phyloP scores from a whole-genome alignment of 2,113 vertebrate genomes.

The Chaetorhynchus papuensis region DNA sequence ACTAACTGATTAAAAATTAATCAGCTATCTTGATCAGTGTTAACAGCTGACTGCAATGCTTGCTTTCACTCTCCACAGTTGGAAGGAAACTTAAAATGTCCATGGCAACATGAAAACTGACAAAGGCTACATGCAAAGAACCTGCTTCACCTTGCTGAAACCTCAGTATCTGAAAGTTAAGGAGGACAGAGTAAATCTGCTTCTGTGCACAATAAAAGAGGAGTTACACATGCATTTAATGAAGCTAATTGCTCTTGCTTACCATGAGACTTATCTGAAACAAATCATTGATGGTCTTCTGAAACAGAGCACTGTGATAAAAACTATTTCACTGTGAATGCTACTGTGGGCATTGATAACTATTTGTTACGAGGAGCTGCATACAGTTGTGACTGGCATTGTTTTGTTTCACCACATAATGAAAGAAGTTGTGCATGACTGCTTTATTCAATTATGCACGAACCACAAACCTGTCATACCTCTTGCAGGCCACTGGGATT shows the following conservation, averaged over 20 bases:
- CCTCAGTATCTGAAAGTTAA: background rate
- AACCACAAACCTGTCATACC: slow-evolving; percentile 15
- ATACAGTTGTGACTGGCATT: background rate
- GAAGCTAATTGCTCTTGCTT: background rate
- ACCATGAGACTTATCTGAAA: background rate
- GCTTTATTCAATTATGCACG: slow-evolving; percentile 33
- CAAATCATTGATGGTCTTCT: background rate
- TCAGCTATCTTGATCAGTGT: background rate
- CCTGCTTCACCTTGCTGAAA: background rate
- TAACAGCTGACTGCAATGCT: background rate
- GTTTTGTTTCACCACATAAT: slow-evolving; percentile 4
- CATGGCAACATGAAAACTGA: background rate
- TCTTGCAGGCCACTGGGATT: slow-evolving; percentile 8
- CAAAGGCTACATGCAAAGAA: background rate
- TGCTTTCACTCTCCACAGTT: background rate
- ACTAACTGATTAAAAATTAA: slow-evolving; percentile 42
- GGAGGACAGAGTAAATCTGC: background rate
- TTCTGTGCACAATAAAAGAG: background rate
- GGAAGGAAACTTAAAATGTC: background rate
- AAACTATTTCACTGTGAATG: background rate
- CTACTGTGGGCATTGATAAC: background rate
- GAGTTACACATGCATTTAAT: background rate
- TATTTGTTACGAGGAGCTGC: background rate
- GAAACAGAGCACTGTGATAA: background rate
- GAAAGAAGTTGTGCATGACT: background rate